Conservation (phyloP, 2,113 vertebrate genomes). For the Psettodes erumei region DNA sequence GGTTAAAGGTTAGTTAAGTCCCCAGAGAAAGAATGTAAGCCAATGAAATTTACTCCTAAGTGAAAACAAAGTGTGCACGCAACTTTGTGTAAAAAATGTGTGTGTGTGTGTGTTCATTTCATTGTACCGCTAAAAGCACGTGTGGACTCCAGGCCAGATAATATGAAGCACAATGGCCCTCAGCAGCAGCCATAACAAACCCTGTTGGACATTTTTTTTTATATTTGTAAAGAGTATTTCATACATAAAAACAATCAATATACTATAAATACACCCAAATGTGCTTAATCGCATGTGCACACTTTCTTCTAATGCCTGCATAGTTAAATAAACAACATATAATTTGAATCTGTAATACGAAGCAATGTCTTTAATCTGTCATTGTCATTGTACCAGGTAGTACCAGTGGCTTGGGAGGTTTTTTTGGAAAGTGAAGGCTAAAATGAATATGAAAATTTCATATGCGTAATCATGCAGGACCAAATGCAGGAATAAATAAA, state of each 20-base stretch:
- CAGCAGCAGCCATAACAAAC: conserved; percentile 6
- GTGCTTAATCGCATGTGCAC: neutral
- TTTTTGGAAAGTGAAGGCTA: conserved; percentile 13
- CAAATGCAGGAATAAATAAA: conserved; percentile 57
- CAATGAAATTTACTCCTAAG: neutral
- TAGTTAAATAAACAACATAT: conserved; percentile 2
- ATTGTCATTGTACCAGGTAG: conserved; percentile 9
- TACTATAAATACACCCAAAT: neutral
- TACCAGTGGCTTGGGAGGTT: conserved; percentile 11
- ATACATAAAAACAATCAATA: neutral
- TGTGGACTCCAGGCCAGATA: conserved; percentile 33
- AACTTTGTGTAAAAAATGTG: neutral
- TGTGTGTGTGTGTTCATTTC: neutral
- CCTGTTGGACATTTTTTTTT: conserved; percentile 4
- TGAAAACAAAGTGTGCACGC: neutral
- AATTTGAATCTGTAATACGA: neutral
- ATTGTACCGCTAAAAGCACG: conserved; percentile 3
- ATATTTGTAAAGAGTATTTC: neutral
- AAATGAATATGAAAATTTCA: conserved; percentile 42
- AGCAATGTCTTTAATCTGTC: neutral
- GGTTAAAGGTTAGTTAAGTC: neutral
- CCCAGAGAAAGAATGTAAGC: neutral
- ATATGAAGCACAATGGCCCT: conserved; percentile 25
- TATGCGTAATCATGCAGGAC: conserved; percentile 32
- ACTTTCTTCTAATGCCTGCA: neutral